These are phyloP conservation scores for Micromesistius poutassou DNA, from an alignment of 2,797 vertebrate species.

Conservation along the genomic window DNA sequence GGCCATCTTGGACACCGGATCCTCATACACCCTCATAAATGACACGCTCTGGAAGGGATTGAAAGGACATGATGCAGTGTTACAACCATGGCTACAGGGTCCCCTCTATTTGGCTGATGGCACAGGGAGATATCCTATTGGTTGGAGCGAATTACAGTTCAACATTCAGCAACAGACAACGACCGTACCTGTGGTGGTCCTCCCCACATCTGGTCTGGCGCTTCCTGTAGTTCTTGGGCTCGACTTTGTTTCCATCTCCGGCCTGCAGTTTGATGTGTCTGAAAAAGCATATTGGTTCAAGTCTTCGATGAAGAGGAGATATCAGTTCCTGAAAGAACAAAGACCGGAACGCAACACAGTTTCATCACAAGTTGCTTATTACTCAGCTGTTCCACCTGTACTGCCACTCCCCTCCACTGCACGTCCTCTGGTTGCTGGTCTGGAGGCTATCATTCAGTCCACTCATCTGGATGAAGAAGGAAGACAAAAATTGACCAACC, in stretches of 20 bases:
- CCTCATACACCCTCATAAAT: slow-evolving; percentile 11
- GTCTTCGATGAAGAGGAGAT: too few species aligned
- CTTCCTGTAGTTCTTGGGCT: slow-evolving; percentile 12
- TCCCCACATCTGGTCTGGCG: background rate
- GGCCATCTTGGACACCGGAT: slow-evolving; percentile 11
- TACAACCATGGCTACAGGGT: background rate
- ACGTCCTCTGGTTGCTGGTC: background rate
- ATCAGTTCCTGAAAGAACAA: background rate
- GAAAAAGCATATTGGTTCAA: background rate
- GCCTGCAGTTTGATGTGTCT: background rate
- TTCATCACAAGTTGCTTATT: background rate
- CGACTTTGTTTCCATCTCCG: background rate
- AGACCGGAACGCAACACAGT: background rate
- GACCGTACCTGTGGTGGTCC: background rate
- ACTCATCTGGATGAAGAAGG: background rate
- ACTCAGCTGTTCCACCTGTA: background rate
- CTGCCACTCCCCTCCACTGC: background rate
- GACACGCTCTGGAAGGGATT: slow-evolving; percentile 4
- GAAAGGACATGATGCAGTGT: background rate
- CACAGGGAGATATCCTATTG: background rate
- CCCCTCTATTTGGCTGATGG: slow-evolving; percentile 7
- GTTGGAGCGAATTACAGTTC: background rate
- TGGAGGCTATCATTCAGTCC: background rate
- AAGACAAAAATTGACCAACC: background rate
- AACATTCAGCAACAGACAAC: background rate